Evolutionary conservation across 2,113 vertebrate genomes (phyloP).

Genomic region (Mystacornis crossleyi): DNA sequence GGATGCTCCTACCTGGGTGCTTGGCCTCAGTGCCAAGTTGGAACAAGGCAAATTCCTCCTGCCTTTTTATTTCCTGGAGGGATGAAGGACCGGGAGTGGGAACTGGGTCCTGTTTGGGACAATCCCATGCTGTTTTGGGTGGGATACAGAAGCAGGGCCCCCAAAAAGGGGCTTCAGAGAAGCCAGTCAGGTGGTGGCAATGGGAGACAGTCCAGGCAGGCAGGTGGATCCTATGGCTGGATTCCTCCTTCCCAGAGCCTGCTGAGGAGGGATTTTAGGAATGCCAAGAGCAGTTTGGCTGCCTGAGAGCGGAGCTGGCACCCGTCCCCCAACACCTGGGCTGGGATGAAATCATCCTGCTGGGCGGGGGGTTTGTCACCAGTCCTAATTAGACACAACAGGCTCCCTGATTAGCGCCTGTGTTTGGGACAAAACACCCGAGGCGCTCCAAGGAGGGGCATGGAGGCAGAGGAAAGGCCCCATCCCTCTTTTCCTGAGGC

Average conservation of each 20-base stretch:
- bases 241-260: not conserved
- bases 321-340: slow-evolving; percentile 6
- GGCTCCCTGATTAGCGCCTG: not conserved
- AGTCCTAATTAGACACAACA: not conserved
- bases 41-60: not conserved
- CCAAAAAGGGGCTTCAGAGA: not conserved
- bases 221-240: not conserved
- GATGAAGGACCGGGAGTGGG: not conserved
- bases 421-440: not conserved
- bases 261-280: not conserved
- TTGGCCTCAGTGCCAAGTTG: not conserved
- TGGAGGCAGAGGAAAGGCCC: not conserved
- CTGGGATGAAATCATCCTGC: not conserved
- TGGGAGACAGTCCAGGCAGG: not conserved
- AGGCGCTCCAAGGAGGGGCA: not conserved
- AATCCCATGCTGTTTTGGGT: not conserved
- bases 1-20: not conserved
- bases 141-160: not conserved
- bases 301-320: not conserved
- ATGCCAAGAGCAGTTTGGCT: not conserved
- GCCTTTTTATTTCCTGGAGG: not conserved
- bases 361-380: not conserved
- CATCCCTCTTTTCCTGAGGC: not conserved
- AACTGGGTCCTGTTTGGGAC: not conserved
- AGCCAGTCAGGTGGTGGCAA: not conserved